These are phyloP conservation scores for Danio choprae DNA, from an alignment of 2,797 vertebrate species.

Conservation along the genomic window DNA sequence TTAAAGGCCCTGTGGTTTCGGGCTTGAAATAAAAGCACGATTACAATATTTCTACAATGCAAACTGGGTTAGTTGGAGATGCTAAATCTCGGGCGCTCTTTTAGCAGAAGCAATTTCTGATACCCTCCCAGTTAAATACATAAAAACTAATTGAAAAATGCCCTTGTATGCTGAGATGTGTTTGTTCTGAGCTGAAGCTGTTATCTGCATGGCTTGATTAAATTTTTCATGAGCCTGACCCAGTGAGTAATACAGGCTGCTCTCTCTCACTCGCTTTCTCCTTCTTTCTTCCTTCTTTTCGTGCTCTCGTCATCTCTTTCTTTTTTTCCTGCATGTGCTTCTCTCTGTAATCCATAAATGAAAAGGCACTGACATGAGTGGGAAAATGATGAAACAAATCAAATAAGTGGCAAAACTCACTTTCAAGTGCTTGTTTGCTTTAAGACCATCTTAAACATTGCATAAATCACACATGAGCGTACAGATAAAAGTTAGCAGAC, in stretches of 20 bases:
- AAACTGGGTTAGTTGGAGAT: constrained; percentile 20
- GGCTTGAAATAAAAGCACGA: constrained; percentile 10
- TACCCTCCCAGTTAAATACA: constrained; percentile 34
- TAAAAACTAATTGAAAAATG: constrained; percentile 42
- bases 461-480: not conserved
- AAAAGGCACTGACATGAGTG: constrained; percentile 13
- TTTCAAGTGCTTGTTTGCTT: not conserved
- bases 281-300: constrained; percentile 35
- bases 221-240: constrained; percentile 78
- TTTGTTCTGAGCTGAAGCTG: constrained; percentile 64
- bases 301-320: not conserved
- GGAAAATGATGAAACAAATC: constrained; percentile 6
- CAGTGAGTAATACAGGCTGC: constrained; percentile 69
- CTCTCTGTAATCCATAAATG: constrained; percentile 21
- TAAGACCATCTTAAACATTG: constrained; percentile 1
- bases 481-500: not conserved
- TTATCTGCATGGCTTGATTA: constrained; percentile 75
- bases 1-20: not conserved
- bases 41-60: constrained; percentile 20
- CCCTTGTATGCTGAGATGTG: constrained; percentile 42
- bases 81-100: not conserved
- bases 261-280: constrained; percentile 33
- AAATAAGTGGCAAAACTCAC: constrained; percentile 4
- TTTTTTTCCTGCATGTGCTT: constrained; percentile 10
- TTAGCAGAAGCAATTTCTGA: constrained; percentile 9